Conservation (phyloP, 53 echinoderm and acorn worm species). For the Crossaster papposus region DNA sequence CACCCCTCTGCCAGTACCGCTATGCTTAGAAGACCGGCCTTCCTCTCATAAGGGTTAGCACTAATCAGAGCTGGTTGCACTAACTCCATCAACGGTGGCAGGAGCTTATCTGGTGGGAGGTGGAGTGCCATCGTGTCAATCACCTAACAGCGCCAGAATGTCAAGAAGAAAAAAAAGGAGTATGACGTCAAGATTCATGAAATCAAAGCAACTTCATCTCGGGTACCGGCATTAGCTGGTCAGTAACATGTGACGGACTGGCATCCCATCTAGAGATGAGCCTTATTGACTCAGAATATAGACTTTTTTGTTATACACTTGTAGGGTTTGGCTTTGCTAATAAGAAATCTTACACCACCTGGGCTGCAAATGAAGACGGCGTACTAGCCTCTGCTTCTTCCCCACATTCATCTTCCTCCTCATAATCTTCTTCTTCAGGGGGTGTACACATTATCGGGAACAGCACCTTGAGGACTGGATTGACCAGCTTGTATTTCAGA, state of each 20-base stretch:
- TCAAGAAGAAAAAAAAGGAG: background rate
- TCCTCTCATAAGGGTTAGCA: slow-evolving; percentile 82
- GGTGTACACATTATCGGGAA: slow-evolving; percentile 96
- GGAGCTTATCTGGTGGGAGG: slow-evolving; percentile 93
- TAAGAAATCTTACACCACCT: slow-evolving; percentile 59
- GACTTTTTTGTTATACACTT: too few relatives aligned
- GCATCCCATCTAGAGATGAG: too few relatives aligned
- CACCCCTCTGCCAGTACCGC: slow-evolving; percentile 97
- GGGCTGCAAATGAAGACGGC: slow-evolving; percentile 89
- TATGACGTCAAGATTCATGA: too few relatives aligned
- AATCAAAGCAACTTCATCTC: too few relatives aligned
- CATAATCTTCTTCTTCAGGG: slow-evolving; percentile 80
- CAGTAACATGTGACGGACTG: too few relatives aligned
- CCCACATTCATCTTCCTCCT: slow-evolving; percentile 81
- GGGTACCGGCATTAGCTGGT: too few relatives aligned
- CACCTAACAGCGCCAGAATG: slow-evolving; percentile 58
- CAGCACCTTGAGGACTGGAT: slow-evolving; percentile 84
- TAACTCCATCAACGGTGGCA: slow-evolving; percentile 87
- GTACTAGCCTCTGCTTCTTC: slow-evolving; percentile 90
- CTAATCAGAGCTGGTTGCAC: slow-evolving; percentile 89
- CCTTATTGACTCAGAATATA: too few relatives aligned
- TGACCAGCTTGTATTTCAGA: slow-evolving; percentile 89
- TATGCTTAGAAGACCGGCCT: slow-evolving; percentile 93
- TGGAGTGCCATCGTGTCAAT: slow-evolving; percentile 93
- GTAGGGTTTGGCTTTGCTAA: background rate